These are phyloP conservation scores for Amblyteles armatorius DNA, from an alignment of 2,888 invertebrate genomes.

Conservation along the genomic window DNA sequence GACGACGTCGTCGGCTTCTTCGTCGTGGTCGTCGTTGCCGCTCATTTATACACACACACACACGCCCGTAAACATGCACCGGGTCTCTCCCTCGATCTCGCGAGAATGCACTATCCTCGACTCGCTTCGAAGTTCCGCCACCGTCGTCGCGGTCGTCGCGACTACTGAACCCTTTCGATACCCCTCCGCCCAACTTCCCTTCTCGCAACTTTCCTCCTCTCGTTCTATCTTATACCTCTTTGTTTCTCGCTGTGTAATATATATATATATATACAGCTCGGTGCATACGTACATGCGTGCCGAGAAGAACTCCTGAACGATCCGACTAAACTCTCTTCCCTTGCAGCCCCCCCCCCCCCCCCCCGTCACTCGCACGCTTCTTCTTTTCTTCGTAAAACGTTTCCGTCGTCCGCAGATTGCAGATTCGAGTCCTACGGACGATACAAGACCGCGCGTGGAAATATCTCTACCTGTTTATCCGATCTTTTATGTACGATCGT, in stretches of 20 bases:
- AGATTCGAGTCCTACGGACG: constrained; percentile 55
- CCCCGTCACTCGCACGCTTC: constrained; percentile 49
- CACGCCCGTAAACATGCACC: not conserved
- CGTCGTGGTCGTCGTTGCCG: constrained; percentile 48
- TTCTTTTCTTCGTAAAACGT: constrained; percentile 65
- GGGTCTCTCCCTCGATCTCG: constrained; percentile 44
- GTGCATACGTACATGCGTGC: not conserved
- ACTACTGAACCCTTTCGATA: constrained; percentile 65
- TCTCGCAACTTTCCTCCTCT: constrained; percentile 52
- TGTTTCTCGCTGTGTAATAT: constrained; percentile 34
- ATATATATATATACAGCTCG: not conserved
- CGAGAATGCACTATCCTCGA: constrained; percentile 31
- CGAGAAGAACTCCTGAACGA: not conserved
- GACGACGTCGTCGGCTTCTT: constrained; percentile 34
- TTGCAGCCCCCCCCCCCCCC: constrained; percentile 23
- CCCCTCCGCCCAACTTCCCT: constrained; percentile 39
- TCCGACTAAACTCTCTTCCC: constrained; percentile 26
- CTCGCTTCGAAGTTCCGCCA: constrained; percentile 61
- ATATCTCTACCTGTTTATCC: constrained; percentile 15
- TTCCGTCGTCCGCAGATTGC: constrained; percentile 70
- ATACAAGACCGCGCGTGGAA: constrained; percentile 15
- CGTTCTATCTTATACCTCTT: constrained; percentile 37
- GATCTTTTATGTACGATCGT: not conserved
- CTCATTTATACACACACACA: not conserved
- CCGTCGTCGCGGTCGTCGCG: constrained; percentile 43